Evolutionary conservation across 2,113 vertebrate genomes (phyloP).

Genomic region (Podarcis raffonei): DNA sequence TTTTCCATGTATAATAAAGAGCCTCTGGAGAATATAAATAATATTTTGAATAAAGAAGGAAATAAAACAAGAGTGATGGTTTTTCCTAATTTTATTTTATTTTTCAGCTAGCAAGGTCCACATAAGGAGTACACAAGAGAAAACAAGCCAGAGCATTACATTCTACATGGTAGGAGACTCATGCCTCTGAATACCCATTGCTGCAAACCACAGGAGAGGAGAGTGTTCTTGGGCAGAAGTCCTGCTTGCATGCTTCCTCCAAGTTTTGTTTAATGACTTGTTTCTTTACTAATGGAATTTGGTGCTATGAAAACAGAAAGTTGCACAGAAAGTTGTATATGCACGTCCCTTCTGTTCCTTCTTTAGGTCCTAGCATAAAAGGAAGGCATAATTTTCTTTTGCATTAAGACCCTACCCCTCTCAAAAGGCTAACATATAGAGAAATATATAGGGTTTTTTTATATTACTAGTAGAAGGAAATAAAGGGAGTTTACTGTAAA

Average conservation of each 20-base stretch:
- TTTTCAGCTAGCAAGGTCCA: neutral
- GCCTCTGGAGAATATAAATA: neutral
- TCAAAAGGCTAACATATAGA: constrained; percentile 13
- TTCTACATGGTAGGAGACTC: neutral
- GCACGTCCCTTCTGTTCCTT: neutral
- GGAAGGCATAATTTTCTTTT: constrained; percentile 24
- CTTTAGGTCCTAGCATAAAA: neutral
- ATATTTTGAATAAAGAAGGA: neutral
- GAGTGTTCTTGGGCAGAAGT: too few species aligned
- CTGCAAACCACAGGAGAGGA: neutral
- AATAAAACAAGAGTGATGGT: neutral
- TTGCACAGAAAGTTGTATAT: too few species aligned
- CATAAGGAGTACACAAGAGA: neutral
- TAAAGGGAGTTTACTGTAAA: neutral
- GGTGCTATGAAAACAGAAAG: neutral
- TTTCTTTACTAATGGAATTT: neutral
- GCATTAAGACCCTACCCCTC: neutral
- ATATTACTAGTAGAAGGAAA: neutral
- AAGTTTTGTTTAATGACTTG: neutral
- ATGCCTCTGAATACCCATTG: neutral
- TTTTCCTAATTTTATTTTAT: too few species aligned
- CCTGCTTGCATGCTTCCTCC: too few species aligned
- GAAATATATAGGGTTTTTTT: neutral
- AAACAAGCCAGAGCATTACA: too few species aligned
- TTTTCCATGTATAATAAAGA: neutral